Conservation (phyloP, 1,140 invertebrate species). For the Pseudomyrmex concolor region DNA sequence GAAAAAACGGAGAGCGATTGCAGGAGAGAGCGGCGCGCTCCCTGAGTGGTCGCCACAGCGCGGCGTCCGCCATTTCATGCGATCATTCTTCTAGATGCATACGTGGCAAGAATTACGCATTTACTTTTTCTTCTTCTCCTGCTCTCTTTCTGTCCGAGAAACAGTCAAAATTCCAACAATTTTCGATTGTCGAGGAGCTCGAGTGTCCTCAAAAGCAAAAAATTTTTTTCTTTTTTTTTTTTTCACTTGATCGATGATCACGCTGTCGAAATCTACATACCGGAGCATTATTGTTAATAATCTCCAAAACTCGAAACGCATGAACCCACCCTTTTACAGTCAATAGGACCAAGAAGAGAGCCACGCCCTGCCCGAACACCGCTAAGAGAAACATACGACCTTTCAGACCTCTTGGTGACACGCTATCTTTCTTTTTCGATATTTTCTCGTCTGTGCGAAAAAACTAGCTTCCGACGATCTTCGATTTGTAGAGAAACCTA, state of each 20-base stretch:
- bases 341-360: constrained; percentile 22
- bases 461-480: constrained; percentile 30
- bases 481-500: constrained; percentile 42
- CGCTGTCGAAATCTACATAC: constrained; percentile 28
- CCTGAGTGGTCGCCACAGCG: not conserved
- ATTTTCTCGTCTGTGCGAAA: constrained; percentile 17
- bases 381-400: constrained; percentile 5
- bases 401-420: constrained; percentile 24
- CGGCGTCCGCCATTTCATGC: constrained; percentile 60
- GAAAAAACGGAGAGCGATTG: constrained; percentile 27
- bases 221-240: constrained; percentile 14
- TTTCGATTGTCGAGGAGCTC: constrained; percentile 10
- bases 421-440: constrained; percentile 20
- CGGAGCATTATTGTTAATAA: constrained; percentile 27
- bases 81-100: constrained; percentile 64
- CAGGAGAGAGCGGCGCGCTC: not conserved
- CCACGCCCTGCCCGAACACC: constrained; percentile 37
- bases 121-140: constrained; percentile 16
- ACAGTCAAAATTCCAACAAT: constrained; percentile 24
- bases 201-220: not conserved
- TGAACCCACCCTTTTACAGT: constrained; percentile 19
- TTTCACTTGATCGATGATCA: constrained; percentile 8
- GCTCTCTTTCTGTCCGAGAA: not conserved
- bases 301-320: constrained; percentile 5
- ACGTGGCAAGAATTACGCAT: constrained; percentile 44